Conservation (phyloP, 2,888 invertebrate species). For the Dysmachus trigonus region DNA sequence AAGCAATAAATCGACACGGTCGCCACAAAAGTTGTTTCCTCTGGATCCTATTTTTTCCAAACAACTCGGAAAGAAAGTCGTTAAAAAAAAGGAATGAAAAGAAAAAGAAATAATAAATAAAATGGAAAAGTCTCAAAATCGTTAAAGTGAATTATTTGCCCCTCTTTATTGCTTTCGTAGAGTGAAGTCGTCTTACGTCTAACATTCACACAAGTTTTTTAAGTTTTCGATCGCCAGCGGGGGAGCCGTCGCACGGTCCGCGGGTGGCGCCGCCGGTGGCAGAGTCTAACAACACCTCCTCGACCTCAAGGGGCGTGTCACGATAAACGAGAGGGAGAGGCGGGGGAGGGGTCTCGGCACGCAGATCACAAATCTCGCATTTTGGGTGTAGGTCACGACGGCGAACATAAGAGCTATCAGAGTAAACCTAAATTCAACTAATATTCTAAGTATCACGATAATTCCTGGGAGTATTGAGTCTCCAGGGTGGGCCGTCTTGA, state of each 20-base stretch:
- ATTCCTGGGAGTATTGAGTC: slow-evolving; percentile 66
- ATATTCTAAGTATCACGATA: slow-evolving; percentile 66
- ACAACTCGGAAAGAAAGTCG: not conserved
- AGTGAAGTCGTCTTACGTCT: not conserved
- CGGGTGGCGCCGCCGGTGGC: not conserved
- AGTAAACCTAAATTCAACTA: slow-evolving; percentile 53
- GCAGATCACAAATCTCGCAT: not conserved
- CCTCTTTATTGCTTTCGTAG: not conserved
- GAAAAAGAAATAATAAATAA: not conserved
- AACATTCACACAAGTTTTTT: not conserved
- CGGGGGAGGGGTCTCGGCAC: slow-evolving; percentile 3
- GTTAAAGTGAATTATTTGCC: not conserved
- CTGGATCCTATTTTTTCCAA: not conserved
- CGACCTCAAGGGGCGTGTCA: not conserved
- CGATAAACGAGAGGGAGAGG: not conserved
- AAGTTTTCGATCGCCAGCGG: not conserved
- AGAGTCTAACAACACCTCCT: not conserved
- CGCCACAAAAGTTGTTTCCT: not conserved
- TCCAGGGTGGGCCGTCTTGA: slow-evolving; percentile 65
- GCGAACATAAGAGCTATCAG: slow-evolving; percentile 24
- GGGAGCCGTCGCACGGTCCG: not conserved
- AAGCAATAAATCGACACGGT: not conserved
- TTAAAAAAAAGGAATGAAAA: not conserved
- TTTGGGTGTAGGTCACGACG: not conserved
- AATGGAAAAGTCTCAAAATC: not conserved